Base-by-base conservation (phyloP, 53 echinoderm and acorn worm species). In the Stichopus horrens region DNA sequence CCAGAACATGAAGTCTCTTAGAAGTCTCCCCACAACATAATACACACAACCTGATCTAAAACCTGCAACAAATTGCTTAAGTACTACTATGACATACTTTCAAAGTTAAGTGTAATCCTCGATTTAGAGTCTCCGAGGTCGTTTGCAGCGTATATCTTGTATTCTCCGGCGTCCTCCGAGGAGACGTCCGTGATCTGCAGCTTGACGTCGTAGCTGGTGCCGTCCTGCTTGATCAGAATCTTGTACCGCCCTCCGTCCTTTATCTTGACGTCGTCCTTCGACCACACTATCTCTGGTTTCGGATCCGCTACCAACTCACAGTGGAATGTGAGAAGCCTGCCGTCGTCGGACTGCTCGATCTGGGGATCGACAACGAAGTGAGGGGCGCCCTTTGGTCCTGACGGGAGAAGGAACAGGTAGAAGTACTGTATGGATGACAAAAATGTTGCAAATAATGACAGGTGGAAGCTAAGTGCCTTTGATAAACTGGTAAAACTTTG, bases 241-340 rank as follows among this genome's bases (percentile, higher is more conserved):
- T 90, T 94, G 83, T 86, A 86, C 68, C 95, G 91, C 9, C 93
- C 94, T 55, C 93, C 94, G 16, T 91, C 79, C 67, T 90, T 92
- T 20, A 97, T 86, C 4, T 86, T 65, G 58, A 89, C 86, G 60
- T 94, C 94, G 74, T 94, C 90, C 82, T 93, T 91, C 88, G 86
- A 95, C 98, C 98, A 97, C 86, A 91, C 93, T 18, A 97, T 88
- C 8, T 88, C 79, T 9, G 98, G 98, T 74, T 94, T 87, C 7
- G 98, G 98, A 76, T 97, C 98, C n/a, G 98, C 98, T 5, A 94
- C 93, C 83, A 97, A 90, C 88, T 97, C 98, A 79, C 95, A 94
- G 51, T 91, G 83, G 91, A 97, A 97, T 66, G 92, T 91, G 55
- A 95, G 77, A 79, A 91, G 88, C 71, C 90, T 88, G 68, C 98